Conservation (phyloP, 2,797 vertebrate genomes). For the Brachyrhaphis roseni region DNA sequence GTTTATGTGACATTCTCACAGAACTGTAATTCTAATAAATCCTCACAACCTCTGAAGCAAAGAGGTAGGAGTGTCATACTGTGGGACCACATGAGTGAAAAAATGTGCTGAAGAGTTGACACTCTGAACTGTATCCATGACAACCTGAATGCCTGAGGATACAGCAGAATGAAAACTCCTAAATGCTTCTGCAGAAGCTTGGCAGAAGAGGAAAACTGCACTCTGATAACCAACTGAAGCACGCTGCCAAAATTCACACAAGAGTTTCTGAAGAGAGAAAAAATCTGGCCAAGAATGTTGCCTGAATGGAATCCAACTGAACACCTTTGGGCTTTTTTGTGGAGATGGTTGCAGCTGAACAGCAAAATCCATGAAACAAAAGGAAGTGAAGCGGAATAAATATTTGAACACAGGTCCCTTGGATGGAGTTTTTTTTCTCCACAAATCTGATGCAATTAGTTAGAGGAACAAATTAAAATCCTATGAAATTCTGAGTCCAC, state of each 20-base stretch:
- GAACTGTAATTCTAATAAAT: neutral
- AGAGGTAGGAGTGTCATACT: slow-evolving; percentile 5
- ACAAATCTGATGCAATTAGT: neutral
- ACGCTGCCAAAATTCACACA: neutral
- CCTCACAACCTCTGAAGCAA: neutral
- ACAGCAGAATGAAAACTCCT: neutral
- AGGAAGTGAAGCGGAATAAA: neutral
- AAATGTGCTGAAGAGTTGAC: neutral
- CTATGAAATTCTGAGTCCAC: neutral
- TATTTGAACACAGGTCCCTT: neutral
- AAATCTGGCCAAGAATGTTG: neutral
- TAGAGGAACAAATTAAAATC: neutral
- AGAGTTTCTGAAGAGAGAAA: slow-evolving; percentile 8
- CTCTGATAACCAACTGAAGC: neutral
- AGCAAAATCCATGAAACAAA: neutral
- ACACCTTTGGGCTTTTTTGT: neutral
- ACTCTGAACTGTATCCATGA: neutral
- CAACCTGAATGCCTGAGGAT: neutral
- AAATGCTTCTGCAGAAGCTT: neutral
- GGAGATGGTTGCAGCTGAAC: neutral
- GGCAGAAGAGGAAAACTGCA: neutral
- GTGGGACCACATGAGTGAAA: neutral
- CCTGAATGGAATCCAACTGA: neutral
- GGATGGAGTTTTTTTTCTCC: neutral
- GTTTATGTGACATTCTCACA: neutral